These are phyloP conservation scores for Amphipoea lucens DNA, from an alignment of 2,888 invertebrate genomes.

Conservation along the genomic window DNA sequence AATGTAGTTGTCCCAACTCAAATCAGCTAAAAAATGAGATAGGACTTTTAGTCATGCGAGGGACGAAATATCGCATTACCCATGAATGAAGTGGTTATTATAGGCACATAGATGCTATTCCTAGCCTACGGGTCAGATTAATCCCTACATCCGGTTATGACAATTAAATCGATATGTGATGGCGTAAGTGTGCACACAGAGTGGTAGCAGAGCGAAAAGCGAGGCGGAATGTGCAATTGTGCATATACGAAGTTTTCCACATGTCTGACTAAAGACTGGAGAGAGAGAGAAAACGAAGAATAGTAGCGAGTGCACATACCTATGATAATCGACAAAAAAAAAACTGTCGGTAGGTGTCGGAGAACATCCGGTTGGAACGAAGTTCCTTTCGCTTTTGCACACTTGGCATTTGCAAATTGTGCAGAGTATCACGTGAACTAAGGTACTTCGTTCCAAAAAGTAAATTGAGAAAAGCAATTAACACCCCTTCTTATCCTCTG, in stretches of 20 bases:
- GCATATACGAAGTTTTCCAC: neutral
- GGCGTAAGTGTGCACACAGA: constrained; percentile 3
- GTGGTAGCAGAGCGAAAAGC: constrained; percentile 18
- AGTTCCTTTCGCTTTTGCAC: neutral
- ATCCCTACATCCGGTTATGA: constrained; percentile 16
- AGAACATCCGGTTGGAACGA: neutral
- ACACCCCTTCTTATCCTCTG: neutral
- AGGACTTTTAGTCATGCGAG: no score
- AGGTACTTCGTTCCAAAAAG: neutral
- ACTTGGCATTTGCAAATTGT: neutral
- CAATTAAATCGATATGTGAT: constrained; percentile 38
- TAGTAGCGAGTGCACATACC: neutral
- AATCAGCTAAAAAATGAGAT: no score
- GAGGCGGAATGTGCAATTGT: neutral
- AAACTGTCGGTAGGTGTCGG: neutral
- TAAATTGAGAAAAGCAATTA: neutral
- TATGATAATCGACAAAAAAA: neutral
- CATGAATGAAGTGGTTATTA: constrained; percentile 10
- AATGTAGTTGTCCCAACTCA: no score
- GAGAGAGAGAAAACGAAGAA: neutral
- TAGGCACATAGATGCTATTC: neutral
- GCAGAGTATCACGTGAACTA: neutral
- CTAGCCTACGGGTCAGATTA: constrained; percentile 11
- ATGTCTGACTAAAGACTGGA: neutral
- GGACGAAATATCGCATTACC: neutral